Conservation (phyloP, 30 jellyfish, hydroid and myxozoan genomes). For the Clytia hemisphaerica region DNA sequence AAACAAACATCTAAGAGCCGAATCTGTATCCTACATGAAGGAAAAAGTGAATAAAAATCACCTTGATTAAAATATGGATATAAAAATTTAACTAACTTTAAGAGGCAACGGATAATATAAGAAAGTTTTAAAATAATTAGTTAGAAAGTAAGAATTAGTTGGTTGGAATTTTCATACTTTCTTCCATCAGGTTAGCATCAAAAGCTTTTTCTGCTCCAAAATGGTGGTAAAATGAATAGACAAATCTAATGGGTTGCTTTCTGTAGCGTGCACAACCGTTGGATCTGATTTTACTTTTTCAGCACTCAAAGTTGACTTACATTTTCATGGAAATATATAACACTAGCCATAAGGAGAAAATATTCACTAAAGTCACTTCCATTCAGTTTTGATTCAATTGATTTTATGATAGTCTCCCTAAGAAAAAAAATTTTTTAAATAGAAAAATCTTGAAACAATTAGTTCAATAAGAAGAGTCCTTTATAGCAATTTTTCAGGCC, state of each 20-base stretch:
- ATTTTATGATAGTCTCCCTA: constrained; percentile 62
- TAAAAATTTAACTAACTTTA: neutral
- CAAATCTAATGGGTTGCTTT: neutral
- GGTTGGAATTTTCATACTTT: no score
- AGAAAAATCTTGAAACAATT: neutral
- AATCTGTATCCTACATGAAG: constrained; percentile 62
- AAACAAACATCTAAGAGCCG: constrained; percentile 83
- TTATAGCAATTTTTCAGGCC: neutral
- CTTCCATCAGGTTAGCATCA: neutral
- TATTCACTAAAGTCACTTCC: constrained; percentile 97
- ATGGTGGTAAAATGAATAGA: neutral
- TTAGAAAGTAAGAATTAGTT: no score
- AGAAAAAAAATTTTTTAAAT: constrained; percentile 1
- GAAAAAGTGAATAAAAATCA: neutral
- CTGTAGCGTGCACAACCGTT: neutral
- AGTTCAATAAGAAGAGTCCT: no score
- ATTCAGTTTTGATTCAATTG: constrained; percentile 67
- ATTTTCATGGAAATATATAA: constrained; percentile 85
- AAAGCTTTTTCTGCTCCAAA: no score
- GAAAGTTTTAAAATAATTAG: neutral
- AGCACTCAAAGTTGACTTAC: constrained; percentile 27
- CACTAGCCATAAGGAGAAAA: constrained; percentile 77
- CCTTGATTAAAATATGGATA: neutral
- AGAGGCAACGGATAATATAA: neutral
- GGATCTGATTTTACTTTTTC: neutral